phyloP scores from a whole-genome alignment of 2,888 invertebrate genomes.

The Epistrophe grossulariae region DNA sequence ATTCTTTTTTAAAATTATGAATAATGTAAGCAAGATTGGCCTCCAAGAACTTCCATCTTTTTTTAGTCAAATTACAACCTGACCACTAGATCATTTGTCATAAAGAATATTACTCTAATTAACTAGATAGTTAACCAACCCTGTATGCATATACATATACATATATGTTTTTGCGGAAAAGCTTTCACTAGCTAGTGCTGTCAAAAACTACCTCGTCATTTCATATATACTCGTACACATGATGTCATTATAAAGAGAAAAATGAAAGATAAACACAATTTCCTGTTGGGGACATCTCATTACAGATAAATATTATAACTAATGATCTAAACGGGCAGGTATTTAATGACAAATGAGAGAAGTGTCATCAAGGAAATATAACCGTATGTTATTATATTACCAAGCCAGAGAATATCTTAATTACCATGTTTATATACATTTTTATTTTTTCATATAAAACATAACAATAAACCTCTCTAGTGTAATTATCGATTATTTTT shows the following conservation, averaged over 20 bases:
- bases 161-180: conserved; percentile 22
- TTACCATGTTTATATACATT: conserved; percentile 13
- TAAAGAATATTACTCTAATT: conserved; percentile 28
- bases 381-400: conserved; percentile 34
- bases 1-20: neutral
- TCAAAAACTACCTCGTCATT: conserved; percentile 17
- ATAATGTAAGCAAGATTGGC: neutral
- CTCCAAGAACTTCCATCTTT: neutral
- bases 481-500: conserved; percentile 25
- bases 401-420: conserved; percentile 11
- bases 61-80: neutral
- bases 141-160: neutral
- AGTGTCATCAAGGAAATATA: conserved; percentile 42
- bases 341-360: conserved; percentile 39
- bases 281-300: conserved; percentile 37
- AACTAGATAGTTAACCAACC: conserved; percentile 16
- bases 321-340: conserved; percentile 37
- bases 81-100: conserved; percentile 1
- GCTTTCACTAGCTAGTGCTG: conserved; percentile 14
- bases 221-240: neutral
- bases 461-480: conserved; percentile 19
- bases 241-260: conserved; percentile 37
- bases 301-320: conserved; percentile 38
- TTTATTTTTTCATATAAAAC: neutral
- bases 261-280: conserved; percentile 29